Base-by-base conservation (phyloP, 2,888 invertebrate genomes). In the Acanthosepion esculentum region DNA sequence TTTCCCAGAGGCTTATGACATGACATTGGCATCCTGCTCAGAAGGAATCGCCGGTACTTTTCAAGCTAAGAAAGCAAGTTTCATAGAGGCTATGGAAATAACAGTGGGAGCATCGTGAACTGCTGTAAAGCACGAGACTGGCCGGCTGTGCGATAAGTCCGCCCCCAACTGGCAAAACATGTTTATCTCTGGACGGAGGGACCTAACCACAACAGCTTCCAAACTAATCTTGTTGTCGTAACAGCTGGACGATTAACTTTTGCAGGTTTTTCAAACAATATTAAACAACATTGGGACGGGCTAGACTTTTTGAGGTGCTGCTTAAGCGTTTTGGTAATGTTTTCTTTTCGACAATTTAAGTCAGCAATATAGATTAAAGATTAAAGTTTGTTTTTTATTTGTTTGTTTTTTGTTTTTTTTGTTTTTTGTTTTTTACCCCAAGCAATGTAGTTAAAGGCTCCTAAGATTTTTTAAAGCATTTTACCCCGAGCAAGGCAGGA, bases 191-290 rank as follows among this genome's bases (percentile, higher is more conserved):
- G 78, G 78, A 78, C 78, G n/a, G 78, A 78, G 78, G 10, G 78
- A 78, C 78, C 78, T n/a, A 78, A 78, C 78, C n/a, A 33, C 78
- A 78, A 78, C 78, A 78, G 78, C 33, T 23, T 15, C 10, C 15
- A 33, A 15, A n/a, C 78, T 78, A 78, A 78, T 78, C 78, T 78
- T 78, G 78, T 78, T 78, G 59, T 59, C 23, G 78, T 78, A 78
- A 78, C 78, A 78, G 78, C 78, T 33, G 78, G 78, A 78, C 78
- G 78, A n/a, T 78, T 78, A n/a, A 78, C 78, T 78, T 78, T 33
- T 78, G n/a, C n/a, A 33, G 78, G 78, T n/a, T n/a, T 33, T n/a
- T 10, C n/a, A 78, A 78, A 78, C n/a, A n/a, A 78, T 78, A 78
- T 78, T n/a, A 78, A 78, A 18, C 78, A 78, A n/a, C 15, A 2